Evolutionary conservation across 1,140 invertebrate genomes (phyloP).

Genomic region (Neoseiulus cucumeris): DNA sequence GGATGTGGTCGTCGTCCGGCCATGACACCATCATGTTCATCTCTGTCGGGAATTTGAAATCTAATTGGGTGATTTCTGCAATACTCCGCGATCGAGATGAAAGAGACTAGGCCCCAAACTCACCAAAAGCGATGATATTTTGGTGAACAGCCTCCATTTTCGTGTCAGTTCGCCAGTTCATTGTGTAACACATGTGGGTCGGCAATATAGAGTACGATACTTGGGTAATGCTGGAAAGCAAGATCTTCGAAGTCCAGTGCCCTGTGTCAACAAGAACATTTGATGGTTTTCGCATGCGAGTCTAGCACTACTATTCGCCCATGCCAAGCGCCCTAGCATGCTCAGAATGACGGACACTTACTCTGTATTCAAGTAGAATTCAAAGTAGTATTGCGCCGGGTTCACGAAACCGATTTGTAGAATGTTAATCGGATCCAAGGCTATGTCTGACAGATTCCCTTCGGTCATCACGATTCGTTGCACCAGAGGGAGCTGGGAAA

Average conservation of each 20-base stretch:
- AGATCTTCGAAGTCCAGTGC: no score
- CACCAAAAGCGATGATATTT: slow-evolving; percentile 8
- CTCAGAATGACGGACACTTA: background rate
- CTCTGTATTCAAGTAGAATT: background rate
- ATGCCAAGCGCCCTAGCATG: no score
- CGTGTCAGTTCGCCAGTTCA: background rate
- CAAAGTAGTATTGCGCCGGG: slow-evolving; percentile 7
- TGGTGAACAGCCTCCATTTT: slow-evolving; percentile 8
- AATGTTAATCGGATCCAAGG: background rate
- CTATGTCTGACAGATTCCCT: background rate
- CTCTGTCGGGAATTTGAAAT: background rate
- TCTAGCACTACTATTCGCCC: no score
- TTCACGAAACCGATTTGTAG: slow-evolving; percentile 5
- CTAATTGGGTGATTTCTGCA: background rate
- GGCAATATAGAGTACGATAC: slow-evolving; percentile 5
- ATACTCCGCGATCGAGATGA: background rate
- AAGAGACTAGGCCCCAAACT: background rate
- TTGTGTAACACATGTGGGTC: background rate
- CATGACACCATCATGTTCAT: slow-evolving; percentile 11
- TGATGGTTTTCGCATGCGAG: no score
- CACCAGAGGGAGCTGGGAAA: background rate
- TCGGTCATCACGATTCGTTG: background rate
- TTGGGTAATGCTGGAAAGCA: background rate
- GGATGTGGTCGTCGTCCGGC: slow-evolving; percentile 2
- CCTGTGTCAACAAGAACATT: no score